These are phyloP conservation scores for Campopleginae sp. DNA, from an alignment of 2,888 invertebrate species.

Conservation along the genomic window DNA sequence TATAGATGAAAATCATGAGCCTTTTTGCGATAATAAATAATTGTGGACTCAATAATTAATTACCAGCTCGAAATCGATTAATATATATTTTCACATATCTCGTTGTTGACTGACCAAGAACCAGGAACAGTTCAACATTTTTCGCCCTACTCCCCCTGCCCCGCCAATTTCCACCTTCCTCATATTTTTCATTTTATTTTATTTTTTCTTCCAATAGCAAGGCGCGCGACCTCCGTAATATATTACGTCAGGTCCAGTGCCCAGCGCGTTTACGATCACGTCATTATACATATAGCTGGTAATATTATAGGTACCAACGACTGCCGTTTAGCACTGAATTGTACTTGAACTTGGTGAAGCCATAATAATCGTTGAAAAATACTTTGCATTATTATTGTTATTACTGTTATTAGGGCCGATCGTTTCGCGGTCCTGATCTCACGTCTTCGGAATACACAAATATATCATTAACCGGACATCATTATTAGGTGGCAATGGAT, in stretches of 20 bases:
- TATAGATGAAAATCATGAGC: neutral
- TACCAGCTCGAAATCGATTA: neutral
- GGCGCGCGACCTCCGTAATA: constrained; percentile 8
- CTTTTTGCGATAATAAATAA: neutral
- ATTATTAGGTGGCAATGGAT: constrained; percentile 31
- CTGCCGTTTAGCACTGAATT: constrained; percentile 49
- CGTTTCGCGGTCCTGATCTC: neutral
- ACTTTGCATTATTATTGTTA: neutral
- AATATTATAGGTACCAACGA: constrained; percentile 29
- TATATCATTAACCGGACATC: constrained; percentile 8
- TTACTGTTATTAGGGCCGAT: constrained; percentile 24
- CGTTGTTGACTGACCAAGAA: constrained; percentile 25
- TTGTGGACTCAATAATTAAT: neutral
- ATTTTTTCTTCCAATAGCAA: neutral
- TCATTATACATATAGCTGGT: constrained; percentile 33
- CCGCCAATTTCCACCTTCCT: neutral
- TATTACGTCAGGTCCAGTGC: constrained; percentile 49
- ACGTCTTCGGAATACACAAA: constrained; percentile 5
- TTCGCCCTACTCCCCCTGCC: constrained; percentile 32
- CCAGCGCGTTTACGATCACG: constrained; percentile 36
- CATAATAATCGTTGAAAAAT: constrained; percentile 21
- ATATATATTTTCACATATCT: neutral
- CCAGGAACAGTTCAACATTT: constrained; percentile 19
- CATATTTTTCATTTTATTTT: constrained; percentile 2
- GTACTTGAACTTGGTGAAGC: constrained; percentile 37